Base-by-base conservation (phyloP, 2,797 vertebrate species). In the Buceros bicornis region DNA sequence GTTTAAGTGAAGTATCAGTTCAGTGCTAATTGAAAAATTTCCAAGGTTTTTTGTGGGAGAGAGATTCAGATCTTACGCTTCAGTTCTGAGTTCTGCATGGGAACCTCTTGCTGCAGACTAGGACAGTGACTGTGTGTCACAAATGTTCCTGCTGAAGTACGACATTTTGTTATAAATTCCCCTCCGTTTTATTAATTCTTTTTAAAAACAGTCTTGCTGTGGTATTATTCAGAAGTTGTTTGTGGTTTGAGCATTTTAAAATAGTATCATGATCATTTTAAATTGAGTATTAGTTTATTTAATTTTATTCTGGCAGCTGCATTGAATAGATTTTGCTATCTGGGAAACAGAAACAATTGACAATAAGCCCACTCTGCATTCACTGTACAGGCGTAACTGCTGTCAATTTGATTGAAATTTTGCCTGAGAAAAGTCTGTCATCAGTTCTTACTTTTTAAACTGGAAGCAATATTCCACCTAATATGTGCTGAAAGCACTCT, bases 391-490 rank as follows among this genome's bases (percentile, higher is more conserved):
- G 10, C 69, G 88, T 92, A 96, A 95, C 86, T 93, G 82, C 95
- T 94, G 93, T 95, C 94, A 95, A 62, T 82, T 71, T 95, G 89
- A 96, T 83, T 82, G 96, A 90, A 95, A 84, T 94, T 91, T 94
- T 93, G 69, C 77, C 40, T 6, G 20, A 90, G 78, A 93, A 85
- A 89, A 91, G 43, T 56, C 51, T 58, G 73, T 86, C 66, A 61
- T 58, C 31, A 51, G 8, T 81, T 83, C 69, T 88, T 88, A 79
- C 37, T 91, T 79, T 83, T 89, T 90, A 43, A 95, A 71, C 57
- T 40, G 78, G 47, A 69, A 56, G 58, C 35, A 66, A 56, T 81
- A 89, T 54, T 22, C 51, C 76, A 37, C 29, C 67, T 31, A 56
- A 17, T 28, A 13, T 25, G 18, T 53, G 29, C 43, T 81, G 72